Conservation (phyloP, 1,140 invertebrate genomes). For the Lepidurus arcticus region DNA sequence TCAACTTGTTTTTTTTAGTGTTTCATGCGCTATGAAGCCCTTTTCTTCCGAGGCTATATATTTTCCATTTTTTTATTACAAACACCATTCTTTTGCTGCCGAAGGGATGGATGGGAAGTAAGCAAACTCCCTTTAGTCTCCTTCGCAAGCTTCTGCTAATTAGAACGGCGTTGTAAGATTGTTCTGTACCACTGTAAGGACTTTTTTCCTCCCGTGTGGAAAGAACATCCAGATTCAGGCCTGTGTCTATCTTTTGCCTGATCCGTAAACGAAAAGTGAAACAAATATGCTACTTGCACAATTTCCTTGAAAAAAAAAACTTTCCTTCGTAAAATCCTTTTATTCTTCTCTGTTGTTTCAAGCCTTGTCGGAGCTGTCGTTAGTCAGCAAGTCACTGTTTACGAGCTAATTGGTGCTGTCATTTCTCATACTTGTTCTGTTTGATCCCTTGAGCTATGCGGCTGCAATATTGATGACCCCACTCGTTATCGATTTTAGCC, state of each 20-base stretch:
- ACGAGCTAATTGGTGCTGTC: neutral
- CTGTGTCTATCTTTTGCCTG: too few relatives aligned
- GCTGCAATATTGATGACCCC: neutral
- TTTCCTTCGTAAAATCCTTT: neutral
- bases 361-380: neutral
- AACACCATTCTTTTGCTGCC: neutral
- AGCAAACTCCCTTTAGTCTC: neutral
- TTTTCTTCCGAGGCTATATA: neutral
- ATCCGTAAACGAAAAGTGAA: too few relatives aligned
- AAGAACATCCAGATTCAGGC: neutral
- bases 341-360: neutral
- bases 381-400: neutral
- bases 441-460: neutral
- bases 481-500: neutral
- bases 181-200: neutral
- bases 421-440: neutral
- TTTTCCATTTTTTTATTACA: neutral
- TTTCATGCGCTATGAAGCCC: neutral
- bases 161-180: neutral
- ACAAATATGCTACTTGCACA: too few relatives aligned
- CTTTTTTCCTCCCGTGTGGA: neutral
- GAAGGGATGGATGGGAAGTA: neutral
- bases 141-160: neutral
- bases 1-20: neutral
- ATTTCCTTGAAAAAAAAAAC: too few relatives aligned